Evolutionary conservation across 2,797 vertebrate genomes (phyloP).

Genomic region (Rhinophrynus dorsalis): DNA sequence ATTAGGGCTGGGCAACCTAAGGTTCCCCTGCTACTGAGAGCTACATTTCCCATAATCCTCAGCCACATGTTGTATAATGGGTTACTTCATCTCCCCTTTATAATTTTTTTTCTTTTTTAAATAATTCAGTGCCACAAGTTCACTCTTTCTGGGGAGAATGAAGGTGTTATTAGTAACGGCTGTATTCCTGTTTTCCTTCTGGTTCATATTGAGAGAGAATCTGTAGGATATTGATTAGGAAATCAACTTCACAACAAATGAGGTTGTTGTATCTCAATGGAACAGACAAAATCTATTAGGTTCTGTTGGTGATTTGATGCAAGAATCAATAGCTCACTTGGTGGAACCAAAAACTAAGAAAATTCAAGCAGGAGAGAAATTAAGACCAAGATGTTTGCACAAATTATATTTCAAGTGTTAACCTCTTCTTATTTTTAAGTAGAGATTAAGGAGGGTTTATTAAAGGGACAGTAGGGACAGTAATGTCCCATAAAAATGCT

Average conservation of each 20-base stretch:
- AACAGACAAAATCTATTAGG: slow-evolving; percentile 45
- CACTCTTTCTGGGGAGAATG: neutral
- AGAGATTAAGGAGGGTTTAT: no score
- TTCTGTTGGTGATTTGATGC: slow-evolving; percentile 38
- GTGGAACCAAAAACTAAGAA: slow-evolving; percentile 33
- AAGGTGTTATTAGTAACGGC: slow-evolving; percentile 24
- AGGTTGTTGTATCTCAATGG: slow-evolving; percentile 32
- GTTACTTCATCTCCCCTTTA: no score
- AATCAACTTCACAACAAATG: slow-evolving; percentile 44
- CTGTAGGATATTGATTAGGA: slow-evolving; percentile 45
- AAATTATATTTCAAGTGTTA: no score
- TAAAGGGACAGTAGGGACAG: no score
- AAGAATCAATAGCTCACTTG: slow-evolving; percentile 46
- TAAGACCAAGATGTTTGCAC: slow-evolving; percentile 7
- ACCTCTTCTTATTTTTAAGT: no score
- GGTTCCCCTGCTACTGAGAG: no score
- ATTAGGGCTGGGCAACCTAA: no score
- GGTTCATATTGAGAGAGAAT: slow-evolving; percentile 22
- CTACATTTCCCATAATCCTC: no score
- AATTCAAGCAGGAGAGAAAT: slow-evolving; percentile 4
- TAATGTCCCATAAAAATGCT: no score
- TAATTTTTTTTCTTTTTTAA: no score
- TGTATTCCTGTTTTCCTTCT: slow-evolving; percentile 26
- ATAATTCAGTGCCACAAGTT: no score
- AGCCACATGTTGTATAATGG: no score